Base-by-base conservation (phyloP, 2,888 invertebrate genomes). In the Apamea crenata region DNA sequence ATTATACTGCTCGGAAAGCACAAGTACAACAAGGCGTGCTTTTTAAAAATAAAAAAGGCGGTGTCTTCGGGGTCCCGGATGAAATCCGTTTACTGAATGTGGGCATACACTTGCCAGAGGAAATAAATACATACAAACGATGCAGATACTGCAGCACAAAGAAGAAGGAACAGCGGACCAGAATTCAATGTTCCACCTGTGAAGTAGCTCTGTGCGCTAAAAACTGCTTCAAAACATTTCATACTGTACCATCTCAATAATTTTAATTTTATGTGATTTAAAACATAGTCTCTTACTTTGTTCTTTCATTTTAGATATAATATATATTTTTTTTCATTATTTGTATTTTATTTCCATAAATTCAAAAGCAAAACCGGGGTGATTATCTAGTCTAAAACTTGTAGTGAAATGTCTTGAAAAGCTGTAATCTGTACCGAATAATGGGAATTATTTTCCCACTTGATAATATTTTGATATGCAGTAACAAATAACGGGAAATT, bases 171-270 rank as follows among this genome's bases (percentile, higher is more conserved):
- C 73, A 74, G 65, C 36, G 74, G 0, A 65, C 65, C 0, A 65
- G 6, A 65, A 53, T 65, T 6, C 36, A 74, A 74, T 74, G 65
- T 74, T 74, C 65, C 65, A 50, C 50, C 18, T 74, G 65, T 74
- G 74, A 65, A 65, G 0, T 66, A 74, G 65, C 74, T 74, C n/a
- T 74, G 65, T 61, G 72, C 32, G 72, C 72, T 61, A 61, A 72
- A 3, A 72, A 72, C 61, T 72, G 72, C 1, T 61, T 72, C 29
- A 72, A 72, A 72, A 44, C 44, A 1, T 73, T 73, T 73, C 73
- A 63, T 3, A 70, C 25, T 56, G 53, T 71, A 0, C 50, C 69
- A 69, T 0, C 69, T 50, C 69, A 50, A 29, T 63, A 32, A 63
- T 63, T 0, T 8, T 63, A 63, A 2, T 63, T 29, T 29, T 66